Percentiles rank a stretch among this genome's conserved stretches.
phyloP scores from a whole-genome alignment of 1,140 invertebrate species.

The Dinoponera quadriceps region DNA sequence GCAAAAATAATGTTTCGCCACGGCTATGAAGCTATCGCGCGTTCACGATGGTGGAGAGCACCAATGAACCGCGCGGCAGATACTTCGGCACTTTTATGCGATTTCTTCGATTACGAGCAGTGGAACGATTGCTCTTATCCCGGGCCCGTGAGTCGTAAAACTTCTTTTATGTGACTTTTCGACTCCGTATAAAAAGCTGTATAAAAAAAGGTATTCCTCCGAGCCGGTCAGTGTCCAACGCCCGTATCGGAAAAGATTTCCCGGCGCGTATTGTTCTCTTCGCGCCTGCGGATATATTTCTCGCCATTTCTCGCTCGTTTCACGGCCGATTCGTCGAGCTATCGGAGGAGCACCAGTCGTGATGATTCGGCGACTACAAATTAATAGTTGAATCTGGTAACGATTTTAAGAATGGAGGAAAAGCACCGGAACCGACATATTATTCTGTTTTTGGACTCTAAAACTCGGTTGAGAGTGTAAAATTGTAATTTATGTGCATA shows the following conservation, averaged over 20 bases:
- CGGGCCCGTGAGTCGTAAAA: conserved; percentile 5
- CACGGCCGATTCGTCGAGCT: neutral
- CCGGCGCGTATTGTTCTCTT: neutral
- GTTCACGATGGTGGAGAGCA: neutral
- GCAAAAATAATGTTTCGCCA: conserved; percentile 3
- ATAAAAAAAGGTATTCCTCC: neutral
- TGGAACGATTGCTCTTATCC: conserved; percentile 2
- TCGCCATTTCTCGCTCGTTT: neutral
- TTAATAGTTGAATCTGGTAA: neutral
- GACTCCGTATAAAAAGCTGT: neutral
- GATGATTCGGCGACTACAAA: neutral
- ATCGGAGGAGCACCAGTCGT: neutral
- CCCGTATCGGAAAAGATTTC: neutral
- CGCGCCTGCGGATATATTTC: neutral
- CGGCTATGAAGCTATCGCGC: neutral
- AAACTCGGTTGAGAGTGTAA: too few relatives aligned
- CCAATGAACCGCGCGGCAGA: conserved; percentile 10
- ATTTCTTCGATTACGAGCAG: conserved; percentile 22
- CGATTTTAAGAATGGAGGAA: too few relatives aligned
- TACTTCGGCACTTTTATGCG: conserved; percentile 16
- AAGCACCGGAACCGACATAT: too few relatives aligned
- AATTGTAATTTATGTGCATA: too few relatives aligned
- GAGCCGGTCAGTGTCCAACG: neutral
- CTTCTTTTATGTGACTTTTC: conserved; percentile 24
- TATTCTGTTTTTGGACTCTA: too few relatives aligned